Base-by-base conservation (phyloP, 2,113 vertebrate genomes). In the Salvelinus fontinalis region DNA sequence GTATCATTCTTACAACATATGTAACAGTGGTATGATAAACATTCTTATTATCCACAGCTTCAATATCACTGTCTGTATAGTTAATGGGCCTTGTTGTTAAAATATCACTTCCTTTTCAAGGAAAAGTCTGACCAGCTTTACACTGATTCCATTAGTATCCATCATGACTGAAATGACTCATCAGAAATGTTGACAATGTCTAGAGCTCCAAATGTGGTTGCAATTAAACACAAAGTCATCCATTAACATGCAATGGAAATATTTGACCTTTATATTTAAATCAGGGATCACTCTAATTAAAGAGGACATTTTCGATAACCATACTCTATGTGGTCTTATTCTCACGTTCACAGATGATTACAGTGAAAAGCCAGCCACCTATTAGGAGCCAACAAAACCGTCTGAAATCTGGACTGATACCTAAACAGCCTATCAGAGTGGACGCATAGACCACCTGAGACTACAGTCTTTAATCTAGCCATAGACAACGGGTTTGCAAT, bases 161-260 rank as follows among this genome's bases (percentile, higher is more conserved):
- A 57, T 20, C 54, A 14, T 5, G 4, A 44, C 39, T 44, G 76
- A 75, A 27, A 79, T 90, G 86, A 90, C 83, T 90, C 86, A 86
- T 81, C 78, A 81, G 82, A 81, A 11, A 88, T 86, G 87, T 3
- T 72, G 81, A 44, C 83, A 14, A 34, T 18, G 65, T 48, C 79
- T 83, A 80, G 79, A 81, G 18, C 73, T 72, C 87, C 89, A 82
- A 83, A 88, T 85, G 82, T 85, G 87, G 84, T 74, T 44, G 80
- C 74, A 79, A 83, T 84, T 76, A 82, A 85, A 82, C 60, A 74
- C 0, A 73, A 39, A 59, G 75, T 64, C 51, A 60, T 67, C 76
- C 70, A 78, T 81, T 26, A 26, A 67, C 80, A 66, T 4, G 74
- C 29, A 69, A 79, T 60, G 81, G 75, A 78, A 60, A 85, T 75